phyloP scores from a whole-genome alignment of 2,888 invertebrate genomes.

The Athalia rosae region DNA sequence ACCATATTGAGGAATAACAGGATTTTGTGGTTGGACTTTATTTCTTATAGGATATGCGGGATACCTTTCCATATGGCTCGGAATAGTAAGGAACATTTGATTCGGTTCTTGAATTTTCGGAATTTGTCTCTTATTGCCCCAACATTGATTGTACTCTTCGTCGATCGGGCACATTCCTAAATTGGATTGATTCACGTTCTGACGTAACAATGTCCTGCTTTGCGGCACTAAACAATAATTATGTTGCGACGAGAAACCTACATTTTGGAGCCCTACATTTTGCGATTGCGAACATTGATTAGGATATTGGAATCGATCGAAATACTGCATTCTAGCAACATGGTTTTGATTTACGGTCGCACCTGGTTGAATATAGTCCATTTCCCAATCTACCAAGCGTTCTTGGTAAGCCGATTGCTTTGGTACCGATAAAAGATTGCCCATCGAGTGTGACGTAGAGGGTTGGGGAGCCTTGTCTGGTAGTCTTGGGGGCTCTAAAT shows the following conservation, averaged over 20 bases:
- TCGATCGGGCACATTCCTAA: constrained; percentile 58
- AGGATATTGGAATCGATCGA: constrained; percentile 53
- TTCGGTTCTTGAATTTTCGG: constrained; percentile 63
- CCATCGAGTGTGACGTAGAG: constrained; percentile 70
- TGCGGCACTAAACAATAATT: constrained; percentile 46
- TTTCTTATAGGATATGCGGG: constrained; percentile 57
- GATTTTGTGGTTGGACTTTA: constrained; percentile 42
- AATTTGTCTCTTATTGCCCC: constrained; percentile 57
- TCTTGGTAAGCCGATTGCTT: constrained; percentile 64
- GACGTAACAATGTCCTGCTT: constrained; percentile 50
- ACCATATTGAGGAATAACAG: constrained; percentile 54
- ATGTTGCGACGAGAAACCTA: constrained; percentile 48
- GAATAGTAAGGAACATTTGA: constrained; percentile 62
- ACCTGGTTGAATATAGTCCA: constrained; percentile 65
- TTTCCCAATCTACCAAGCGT: constrained; percentile 69
- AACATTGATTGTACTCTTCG: constrained; percentile 52
- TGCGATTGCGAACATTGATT: constrained; percentile 51
- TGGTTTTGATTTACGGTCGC: constrained; percentile 57
- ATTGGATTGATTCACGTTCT: constrained; percentile 54
- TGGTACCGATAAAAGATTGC: constrained; percentile 69
- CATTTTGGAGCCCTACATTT: constrained; percentile 32
- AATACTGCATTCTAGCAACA: constrained; percentile 53
- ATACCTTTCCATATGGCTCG: constrained; percentile 61
- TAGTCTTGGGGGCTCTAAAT: constrained; percentile 65
- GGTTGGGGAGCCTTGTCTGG: constrained; percentile 61